Evolutionary conservation across 2,797 vertebrate species (phyloP).

Genomic region (Limosa lapponica): DNA sequence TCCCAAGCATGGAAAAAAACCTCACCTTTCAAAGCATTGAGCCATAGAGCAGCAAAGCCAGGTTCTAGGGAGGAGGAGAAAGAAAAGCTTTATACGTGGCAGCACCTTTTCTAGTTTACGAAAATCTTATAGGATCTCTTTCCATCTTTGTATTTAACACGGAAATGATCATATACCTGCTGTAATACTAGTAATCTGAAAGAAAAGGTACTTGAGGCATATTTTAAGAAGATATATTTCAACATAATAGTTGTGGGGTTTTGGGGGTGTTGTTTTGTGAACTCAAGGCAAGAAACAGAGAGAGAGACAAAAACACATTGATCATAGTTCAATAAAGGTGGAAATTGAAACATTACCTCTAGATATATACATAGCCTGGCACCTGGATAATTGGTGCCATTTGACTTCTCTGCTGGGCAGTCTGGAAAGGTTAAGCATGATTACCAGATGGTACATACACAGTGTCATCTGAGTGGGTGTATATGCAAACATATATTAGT

Average conservation of each 20-base stretch:
- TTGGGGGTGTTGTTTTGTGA: background rate
- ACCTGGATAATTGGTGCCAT: background rate
- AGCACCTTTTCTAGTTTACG: background rate
- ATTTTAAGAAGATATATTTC: background rate
- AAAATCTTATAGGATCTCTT: background rate
- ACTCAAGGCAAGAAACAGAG: background rate
- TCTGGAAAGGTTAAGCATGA: background rate
- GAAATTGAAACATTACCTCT: background rate
- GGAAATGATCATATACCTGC: background rate
- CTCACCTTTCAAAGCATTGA: background rate
- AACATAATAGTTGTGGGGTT: background rate
- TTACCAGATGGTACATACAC: background rate
- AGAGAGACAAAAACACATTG: background rate
- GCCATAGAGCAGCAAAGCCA: background rate
- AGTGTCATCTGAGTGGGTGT: background rate
- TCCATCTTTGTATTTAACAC: background rate
- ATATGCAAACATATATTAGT: background rate
- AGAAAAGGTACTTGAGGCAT: background rate
- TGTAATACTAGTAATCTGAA: background rate
- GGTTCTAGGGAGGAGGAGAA: background rate
- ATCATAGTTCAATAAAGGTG: background rate
- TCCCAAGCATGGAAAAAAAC: background rate
- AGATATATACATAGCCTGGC: background rate
- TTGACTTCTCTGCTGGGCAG: background rate
- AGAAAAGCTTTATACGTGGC: background rate